Conservation (phyloP, 2,113 vertebrate genomes). For the Sclerurus mexicanus region DNA sequence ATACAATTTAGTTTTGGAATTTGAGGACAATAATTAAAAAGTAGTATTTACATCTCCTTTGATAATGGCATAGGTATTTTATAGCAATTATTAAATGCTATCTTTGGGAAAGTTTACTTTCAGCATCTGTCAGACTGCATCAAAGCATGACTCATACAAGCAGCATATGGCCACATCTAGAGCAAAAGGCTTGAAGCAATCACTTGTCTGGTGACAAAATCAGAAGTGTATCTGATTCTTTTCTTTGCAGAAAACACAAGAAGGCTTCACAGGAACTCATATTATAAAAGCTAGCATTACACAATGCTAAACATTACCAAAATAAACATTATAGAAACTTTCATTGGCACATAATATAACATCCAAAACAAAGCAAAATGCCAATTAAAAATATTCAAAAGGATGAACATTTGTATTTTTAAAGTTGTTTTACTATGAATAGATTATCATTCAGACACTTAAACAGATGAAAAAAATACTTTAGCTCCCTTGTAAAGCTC, state of each 20-base stretch:
- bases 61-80: not conserved
- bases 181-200: not conserved
- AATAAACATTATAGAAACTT: not conserved
- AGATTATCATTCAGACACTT: not conserved
- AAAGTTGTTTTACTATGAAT: not conserved
- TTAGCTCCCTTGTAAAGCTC: not conserved
- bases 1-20: not conserved
- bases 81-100: not conserved
- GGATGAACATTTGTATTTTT: not conserved
- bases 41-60: not conserved
- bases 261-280: not conserved
- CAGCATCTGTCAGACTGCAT: not conserved
- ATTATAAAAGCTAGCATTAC: not conserved
- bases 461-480: not conserved
- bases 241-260: not conserved
- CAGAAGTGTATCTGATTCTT: not conserved
- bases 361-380: not conserved
- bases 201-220: not conserved
- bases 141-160: not conserved
- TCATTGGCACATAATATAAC: not conserved
- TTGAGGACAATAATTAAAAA: not conserved
- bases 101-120: not conserved
- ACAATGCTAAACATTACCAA: not conserved
- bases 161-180: not conserved
- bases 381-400: not conserved